phyloP scores from a whole-genome alignment of 2,888 invertebrate species.

The Aricia artaxerxes region DNA sequence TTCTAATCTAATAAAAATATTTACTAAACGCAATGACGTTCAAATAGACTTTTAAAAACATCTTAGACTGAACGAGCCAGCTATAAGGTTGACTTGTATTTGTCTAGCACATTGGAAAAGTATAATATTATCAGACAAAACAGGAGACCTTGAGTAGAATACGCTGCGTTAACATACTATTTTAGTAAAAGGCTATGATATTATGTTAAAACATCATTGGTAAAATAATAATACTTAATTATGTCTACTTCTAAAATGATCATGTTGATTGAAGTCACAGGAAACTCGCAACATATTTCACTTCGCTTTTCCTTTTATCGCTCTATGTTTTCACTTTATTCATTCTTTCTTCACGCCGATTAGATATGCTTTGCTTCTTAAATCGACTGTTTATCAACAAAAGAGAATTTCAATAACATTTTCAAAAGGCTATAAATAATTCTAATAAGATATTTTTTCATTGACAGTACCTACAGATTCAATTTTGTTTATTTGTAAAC shows the following conservation, averaged over 20 bases:
- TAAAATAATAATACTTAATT: too few species aligned
- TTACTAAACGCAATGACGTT: too few species aligned
- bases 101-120: too few species aligned
- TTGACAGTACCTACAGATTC: neutral
- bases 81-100: too few species aligned
- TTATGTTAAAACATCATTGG: too few species aligned
- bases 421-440: neutral
- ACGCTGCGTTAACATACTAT: too few species aligned
- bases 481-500: neutral
- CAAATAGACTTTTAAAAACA: too few species aligned
- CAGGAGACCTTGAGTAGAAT: too few species aligned
- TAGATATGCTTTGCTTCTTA: neutral
- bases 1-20: too few species aligned
- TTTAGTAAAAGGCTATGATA: too few species aligned
- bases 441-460: neutral
- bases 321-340: neutral
- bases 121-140: too few species aligned
- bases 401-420: neutral
- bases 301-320: conserved; percentile 3
- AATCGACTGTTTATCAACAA: neutral
- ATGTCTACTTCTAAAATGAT: neutral
- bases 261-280: neutral
- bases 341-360: neutral
- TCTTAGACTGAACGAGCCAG: too few species aligned
- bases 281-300: conserved; percentile 2